Evolutionary conservation across 1,140 invertebrate species (phyloP), one percentile per base, ranked within the genome.

Genomic region (Drosophila burlai): DNA sequence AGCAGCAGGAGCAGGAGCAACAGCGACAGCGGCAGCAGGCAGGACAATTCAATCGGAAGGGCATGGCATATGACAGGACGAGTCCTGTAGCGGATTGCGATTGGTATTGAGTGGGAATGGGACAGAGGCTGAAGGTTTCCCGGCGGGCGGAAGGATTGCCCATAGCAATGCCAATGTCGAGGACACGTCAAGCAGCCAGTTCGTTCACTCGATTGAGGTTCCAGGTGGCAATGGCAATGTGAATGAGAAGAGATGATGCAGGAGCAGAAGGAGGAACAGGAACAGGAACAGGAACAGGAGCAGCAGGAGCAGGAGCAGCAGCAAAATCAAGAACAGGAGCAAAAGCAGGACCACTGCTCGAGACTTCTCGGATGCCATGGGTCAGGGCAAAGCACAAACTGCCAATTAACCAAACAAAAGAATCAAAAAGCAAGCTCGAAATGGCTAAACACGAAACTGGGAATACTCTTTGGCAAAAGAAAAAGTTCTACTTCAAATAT

Each of bases 391-490:
- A 40, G 66, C 82, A 85, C 63, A 64, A 83, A 65, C 84, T 87
- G 84, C 80, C 83, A 89, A 87, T 89, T 89, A 87, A 83, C 76
- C 83, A 55, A 83, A 89, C 79, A 87, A 89, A 83, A 61, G 49
- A 68, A 29, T 21, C 45, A 60, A 55, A 42, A 49, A 60, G 24
- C 42, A 47, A 38, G 15, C 16, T 9, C 1, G 4, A 34, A 57
- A 57, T 16, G 4, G 15, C 9, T 6, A 21, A 47, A 16, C 15
- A 45, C 29, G 13, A 52, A 46, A 4, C 13, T 7, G 24, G 3
- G 13, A 54, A 54, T 69, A 3, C 67, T 54, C 67, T 69, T 62
- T 26, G 1, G 4, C 13, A n/a, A 42, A 6, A 2, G 2, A 16
- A 31, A 18, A 29, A 7, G 11, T 54, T 3, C 0, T 4, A 18